These are phyloP conservation scores for Drosophila quinaria DNA, from an alignment of 2,888 invertebrate genomes.

Conservation along the genomic window DNA sequence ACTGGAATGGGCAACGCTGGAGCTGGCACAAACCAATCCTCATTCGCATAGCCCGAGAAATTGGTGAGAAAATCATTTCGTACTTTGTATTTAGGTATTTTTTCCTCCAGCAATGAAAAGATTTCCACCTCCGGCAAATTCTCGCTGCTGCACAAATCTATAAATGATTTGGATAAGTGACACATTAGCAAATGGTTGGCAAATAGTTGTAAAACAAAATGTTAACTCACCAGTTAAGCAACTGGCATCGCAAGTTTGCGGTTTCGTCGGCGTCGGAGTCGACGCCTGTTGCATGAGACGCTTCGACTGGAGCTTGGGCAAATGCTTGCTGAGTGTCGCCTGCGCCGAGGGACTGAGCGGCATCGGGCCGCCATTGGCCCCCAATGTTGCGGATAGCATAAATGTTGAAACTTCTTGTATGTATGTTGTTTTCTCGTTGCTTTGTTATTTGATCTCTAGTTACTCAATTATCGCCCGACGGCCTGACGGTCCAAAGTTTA, in stretches of 20 bases:
- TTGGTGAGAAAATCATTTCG: constrained; percentile 97
- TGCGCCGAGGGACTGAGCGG: constrained; percentile 85
- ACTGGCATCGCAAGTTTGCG: constrained; percentile 83
- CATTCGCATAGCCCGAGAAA: constrained; percentile 91
- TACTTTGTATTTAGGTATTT: constrained; percentile 96
- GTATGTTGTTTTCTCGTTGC: background rate
- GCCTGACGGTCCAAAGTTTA: constrained; percentile 35
- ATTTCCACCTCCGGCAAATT: constrained; percentile 98
- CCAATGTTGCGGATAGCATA: constrained; percentile 80
- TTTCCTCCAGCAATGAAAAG: constrained; percentile 96
- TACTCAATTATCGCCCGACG: constrained; percentile 28
- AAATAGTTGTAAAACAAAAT: constrained; percentile 2
- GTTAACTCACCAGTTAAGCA: constrained; percentile 84
- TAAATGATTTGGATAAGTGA: background rate
- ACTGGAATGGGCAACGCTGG: constrained; percentile 92
- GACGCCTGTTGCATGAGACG: constrained; percentile 77
- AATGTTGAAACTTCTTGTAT: constrained; percentile 53
- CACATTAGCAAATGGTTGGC: constrained; percentile 10
- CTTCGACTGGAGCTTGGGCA: constrained; percentile 84
- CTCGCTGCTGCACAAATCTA: constrained; percentile 96
- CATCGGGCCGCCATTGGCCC: constrained; percentile 82
- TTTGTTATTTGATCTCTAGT: constrained; percentile 6
- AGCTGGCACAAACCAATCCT: constrained; percentile 96
- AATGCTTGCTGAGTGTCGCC: constrained; percentile 85
- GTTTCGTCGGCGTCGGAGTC: constrained; percentile 43